Evolutionary conservation across 2,888 invertebrate species (phyloP).

Genomic region (Hyposoter dolosus): DNA sequence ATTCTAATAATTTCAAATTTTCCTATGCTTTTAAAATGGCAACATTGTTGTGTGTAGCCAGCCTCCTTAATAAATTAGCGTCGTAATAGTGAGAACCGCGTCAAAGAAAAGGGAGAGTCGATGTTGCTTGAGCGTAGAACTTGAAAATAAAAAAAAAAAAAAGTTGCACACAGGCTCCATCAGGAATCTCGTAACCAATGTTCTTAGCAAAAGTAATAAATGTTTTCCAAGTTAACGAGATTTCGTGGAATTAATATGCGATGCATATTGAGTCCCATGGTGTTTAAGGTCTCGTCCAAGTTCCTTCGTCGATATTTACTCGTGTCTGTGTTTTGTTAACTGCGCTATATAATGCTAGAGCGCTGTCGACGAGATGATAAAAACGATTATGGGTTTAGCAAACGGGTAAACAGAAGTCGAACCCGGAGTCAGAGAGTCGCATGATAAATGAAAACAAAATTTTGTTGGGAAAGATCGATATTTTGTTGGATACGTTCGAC

Average conservation of each 20-base stretch:
- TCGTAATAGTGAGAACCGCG: not conserved
- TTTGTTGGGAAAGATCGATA: too few relatives aligned
- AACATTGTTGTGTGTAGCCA: too few relatives aligned
- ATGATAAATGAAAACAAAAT: too few relatives aligned
- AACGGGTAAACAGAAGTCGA: slow-evolving; percentile 26
- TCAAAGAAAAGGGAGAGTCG: not conserved
- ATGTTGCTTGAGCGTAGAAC: not conserved
- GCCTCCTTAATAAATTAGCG: not conserved
- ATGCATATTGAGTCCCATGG: not conserved
- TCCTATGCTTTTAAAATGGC: too few relatives aligned
- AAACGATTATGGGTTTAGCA: slow-evolving; percentile 58
- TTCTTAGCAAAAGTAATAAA: slow-evolving; percentile 14
- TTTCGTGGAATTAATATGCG: slow-evolving; percentile 15
- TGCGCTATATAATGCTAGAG: slow-evolving; percentile 44
- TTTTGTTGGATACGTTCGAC: too few relatives aligned
- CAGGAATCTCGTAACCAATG: slow-evolving; percentile 3
- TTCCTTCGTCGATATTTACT: not conserved
- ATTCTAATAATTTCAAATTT: too few relatives aligned
- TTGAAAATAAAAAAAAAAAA: not conserved
- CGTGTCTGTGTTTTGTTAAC: slow-evolving; percentile 34
- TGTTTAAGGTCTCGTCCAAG: not conserved
- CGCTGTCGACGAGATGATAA: slow-evolving; percentile 45
- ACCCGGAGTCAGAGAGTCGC: slow-evolving; percentile 21
- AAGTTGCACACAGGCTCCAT: not conserved
- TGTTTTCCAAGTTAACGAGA: slow-evolving; percentile 16